Conservation (phyloP, 2,797 vertebrate species). For the Leptodactylus fallax region DNA sequence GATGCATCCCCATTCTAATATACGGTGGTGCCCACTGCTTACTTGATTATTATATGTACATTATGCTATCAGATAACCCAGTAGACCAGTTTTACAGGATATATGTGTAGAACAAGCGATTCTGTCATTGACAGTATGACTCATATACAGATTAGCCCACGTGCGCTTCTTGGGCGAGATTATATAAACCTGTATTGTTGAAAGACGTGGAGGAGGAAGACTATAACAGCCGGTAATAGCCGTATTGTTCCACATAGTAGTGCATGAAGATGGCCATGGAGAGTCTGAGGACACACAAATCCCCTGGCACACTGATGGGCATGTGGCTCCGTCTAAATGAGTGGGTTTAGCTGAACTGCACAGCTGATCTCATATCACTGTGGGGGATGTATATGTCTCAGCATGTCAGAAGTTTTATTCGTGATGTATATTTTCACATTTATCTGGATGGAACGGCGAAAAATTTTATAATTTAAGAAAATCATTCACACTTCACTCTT, state of each 20-base stretch:
- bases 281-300: background rate
- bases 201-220: background rate
- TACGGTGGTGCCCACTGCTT: too few relatives aligned
- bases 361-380: conserved; percentile 20
- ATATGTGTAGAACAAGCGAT: background rate
- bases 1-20: too few relatives aligned
- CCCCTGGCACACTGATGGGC: background rate
- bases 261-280: background rate
- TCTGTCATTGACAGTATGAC: background rate
- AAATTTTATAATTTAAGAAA: background rate
- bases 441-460: background rate
- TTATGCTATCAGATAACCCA: background rate
- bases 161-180: background rate
- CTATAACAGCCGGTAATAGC: background rate
- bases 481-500: background rate
- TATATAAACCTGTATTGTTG: background rate
- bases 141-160: background rate
- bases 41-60: too few relatives aligned
- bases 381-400: background rate
- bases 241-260: background rate
- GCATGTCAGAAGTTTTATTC: background rate
- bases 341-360: background rate
- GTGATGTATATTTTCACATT: background rate
- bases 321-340: background rate
- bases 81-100: background rate